phyloP scores from a whole-genome alignment of 2,888 invertebrate genomes.

The Zootermopsis nevadensis region DNA sequence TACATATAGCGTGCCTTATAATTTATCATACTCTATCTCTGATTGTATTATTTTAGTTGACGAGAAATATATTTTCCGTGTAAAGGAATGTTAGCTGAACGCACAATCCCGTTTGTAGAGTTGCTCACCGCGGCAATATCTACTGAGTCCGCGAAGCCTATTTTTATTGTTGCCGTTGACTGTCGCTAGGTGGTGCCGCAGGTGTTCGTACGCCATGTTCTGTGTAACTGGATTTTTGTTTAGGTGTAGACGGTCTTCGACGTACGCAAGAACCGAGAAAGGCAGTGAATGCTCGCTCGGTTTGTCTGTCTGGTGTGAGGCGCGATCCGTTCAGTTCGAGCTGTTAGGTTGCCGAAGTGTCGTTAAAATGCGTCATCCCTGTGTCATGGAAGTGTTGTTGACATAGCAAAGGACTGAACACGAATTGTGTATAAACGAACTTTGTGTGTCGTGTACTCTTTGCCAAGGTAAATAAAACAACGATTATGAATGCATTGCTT shows the following conservation, averaged over 20 bases:
- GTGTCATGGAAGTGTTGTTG: background rate
- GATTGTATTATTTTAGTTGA: too few species aligned
- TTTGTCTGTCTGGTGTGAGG: background rate
- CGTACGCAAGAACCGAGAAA: background rate
- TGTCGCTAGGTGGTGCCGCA: background rate
- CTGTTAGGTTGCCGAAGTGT: background rate
- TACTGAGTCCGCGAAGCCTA: background rate
- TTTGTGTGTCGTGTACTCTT: background rate
- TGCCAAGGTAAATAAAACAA: constrained; percentile 2
- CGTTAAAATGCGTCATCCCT: background rate
- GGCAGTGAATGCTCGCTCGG: background rate
- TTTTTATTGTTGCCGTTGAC: background rate
- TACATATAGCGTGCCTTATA: too few species aligned
- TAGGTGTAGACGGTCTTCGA: background rate
- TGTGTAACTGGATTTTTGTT: background rate
- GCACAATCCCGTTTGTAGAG: too few species aligned
- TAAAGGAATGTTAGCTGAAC: too few species aligned
- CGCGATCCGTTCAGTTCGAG: background rate
- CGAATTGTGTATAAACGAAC: background rate
- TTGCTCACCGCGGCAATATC: background rate
- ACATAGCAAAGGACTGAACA: background rate
- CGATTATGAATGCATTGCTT: background rate
- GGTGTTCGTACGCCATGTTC: background rate
- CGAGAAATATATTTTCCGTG: too few species aligned
- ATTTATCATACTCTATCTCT: too few species aligned